Base-by-base conservation (phyloP, 2,888 invertebrate species). In the Operophtera brumata region DNA sequence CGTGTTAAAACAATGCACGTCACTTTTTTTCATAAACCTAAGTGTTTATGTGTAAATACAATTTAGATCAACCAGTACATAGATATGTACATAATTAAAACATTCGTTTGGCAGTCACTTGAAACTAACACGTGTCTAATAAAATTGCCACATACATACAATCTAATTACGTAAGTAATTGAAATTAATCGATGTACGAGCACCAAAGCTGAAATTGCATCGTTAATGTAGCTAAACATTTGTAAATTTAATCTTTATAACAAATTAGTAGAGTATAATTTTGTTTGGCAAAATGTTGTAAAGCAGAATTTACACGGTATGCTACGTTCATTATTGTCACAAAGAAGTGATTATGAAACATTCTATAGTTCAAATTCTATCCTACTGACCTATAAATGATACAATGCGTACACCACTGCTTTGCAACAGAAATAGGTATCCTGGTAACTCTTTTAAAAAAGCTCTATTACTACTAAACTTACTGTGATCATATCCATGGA, bases 111-210 rank as follows among this genome's bases (percentile, higher is more conserved):
- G 7, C 41, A 48, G 36, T 12, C 44, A 45, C 41, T 46, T 42
- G 3, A 14, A 47, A 52, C 51, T 48, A 45, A 32, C 57, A 45
- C 7, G 20, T 46, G 57, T 57, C 57, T 39, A 45, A 57, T 57
- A 57, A 52, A 45, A 57, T 53, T 37, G 48, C 44, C 34, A 9
- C 45, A 42, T 42, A 32, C 48, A 49, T 36, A 48, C 52, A 42
- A 45, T 41, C 41, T 53, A 51, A 51, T 56, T 44, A 46, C 45
- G 36, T 46, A 48, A 37, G 37, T 49, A 52, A 57, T 52, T 57
- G 57, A 53, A 57, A 57, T 57, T 34, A 52, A 57, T 57, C 37
- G 45, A n/a, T 10, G 42, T 47, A 39, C 11, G 36, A 39, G 47
- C 45, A 48, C 52, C 48, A 57, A 57, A 56, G 55, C 37, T 25